These are phyloP conservation scores for Laticauda laticaudata DNA, from an alignment of 2,113 vertebrate species.

Conservation along the genomic window DNA sequence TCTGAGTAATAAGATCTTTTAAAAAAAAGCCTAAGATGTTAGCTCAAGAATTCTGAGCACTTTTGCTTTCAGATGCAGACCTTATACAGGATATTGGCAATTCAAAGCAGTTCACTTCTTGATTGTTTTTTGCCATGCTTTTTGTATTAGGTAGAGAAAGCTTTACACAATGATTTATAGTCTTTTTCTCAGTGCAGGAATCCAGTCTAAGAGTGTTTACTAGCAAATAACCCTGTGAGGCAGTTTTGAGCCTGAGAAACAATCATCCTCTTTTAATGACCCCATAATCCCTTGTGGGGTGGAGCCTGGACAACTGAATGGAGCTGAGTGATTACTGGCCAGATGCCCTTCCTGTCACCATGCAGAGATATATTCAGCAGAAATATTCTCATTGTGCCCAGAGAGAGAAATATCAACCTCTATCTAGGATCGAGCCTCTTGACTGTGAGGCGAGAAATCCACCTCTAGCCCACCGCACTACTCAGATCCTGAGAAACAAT, in stretches of 20 bases:
- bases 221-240: not conserved
- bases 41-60: not conserved
- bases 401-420: too few relatives aligned
- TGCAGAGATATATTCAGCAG: too few relatives aligned
- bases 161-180: not conserved
- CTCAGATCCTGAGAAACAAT: not conserved
- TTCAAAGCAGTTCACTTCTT: not conserved
- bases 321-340: too few relatives aligned
- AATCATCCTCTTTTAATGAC: not conserved
- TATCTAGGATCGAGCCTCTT: too few relatives aligned
- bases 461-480: too few relatives aligned
- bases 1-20: not conserved
- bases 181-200: not conserved
- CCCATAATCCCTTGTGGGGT: too few relatives aligned
- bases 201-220: not conserved
- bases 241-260: not conserved
- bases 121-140: not conserved
- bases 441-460: too few relatives aligned
- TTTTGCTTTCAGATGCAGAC: not conserved
- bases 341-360: too few relatives aligned
- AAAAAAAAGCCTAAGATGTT: not conserved
- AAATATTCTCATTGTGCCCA: too few relatives aligned
- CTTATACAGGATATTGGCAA: not conserved
- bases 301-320: too few relatives aligned
- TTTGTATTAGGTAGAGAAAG: not conserved